A percentile compares a stretch with the other conserved stretches of the same genome.
Conservation (phyloP, 1,140 invertebrate genomes). For the Metopolophium dirhodum region DNA sequence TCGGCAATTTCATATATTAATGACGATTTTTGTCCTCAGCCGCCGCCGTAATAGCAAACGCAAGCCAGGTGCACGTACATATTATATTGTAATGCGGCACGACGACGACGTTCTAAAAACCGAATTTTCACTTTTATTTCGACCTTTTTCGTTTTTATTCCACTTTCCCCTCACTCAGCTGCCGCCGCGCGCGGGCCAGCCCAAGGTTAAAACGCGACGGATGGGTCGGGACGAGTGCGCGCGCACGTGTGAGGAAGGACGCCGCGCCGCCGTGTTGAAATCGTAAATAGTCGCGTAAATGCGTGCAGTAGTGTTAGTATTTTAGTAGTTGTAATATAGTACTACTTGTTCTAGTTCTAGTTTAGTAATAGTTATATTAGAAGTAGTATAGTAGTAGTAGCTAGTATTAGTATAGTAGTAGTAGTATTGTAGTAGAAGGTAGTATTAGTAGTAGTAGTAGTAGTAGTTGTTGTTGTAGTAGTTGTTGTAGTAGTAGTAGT, state of each 20-base stretch:
- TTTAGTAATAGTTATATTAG: neutral
- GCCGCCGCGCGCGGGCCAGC: neutral
- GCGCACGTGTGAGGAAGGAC: neutral
- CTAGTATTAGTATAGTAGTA: no score
- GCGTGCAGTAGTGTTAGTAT: neutral
- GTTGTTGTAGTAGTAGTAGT: neutral
- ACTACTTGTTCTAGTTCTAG: neutral
- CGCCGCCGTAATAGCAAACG: neutral
- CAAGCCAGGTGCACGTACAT: neutral
- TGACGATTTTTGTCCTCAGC: neutral
- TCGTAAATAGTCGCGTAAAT: neutral
- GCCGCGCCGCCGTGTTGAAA: neutral
- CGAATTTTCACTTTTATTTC: conserved; percentile 49
- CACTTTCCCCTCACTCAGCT: conserved; percentile 39
- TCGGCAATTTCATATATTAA: neutral
- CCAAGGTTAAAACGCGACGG: conserved; percentile 35
- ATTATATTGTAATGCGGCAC: neutral
- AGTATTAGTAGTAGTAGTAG: no score
- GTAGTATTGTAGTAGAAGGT: no score
- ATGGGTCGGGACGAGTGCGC: neutral
- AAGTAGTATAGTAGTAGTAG: no score
- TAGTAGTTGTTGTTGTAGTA: no score
- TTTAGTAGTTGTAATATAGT: neutral
- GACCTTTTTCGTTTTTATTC: neutral
- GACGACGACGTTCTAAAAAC: conserved; percentile 14